Base-by-base conservation (phyloP, 2,113 vertebrate species). In the Theropithecus gelada region DNA sequence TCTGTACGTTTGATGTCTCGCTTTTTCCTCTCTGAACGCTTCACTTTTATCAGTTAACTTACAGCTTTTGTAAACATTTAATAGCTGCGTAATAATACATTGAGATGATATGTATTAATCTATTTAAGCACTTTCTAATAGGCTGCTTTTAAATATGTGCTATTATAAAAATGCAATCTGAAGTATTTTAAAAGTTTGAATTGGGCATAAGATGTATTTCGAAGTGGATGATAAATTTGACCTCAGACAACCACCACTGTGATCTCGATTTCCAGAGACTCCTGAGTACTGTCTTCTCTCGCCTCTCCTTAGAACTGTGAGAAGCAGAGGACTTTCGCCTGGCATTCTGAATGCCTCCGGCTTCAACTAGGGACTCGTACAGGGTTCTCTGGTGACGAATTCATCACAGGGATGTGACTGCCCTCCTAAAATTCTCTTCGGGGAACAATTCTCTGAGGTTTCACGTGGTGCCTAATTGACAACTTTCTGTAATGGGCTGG, bases 401-500 rank as follows among this genome's bases (percentile, higher is more conserved):
- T 91, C 90, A 96, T 98, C 93, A 45, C 72, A 61, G 93, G 78
- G 72, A 72, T 48, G 25, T 73, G 91, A 93, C 93, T 89, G 64
- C 78, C 83, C 57, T 97, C 96, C 96, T 96, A 93, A 98, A 97
- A 95, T 96, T 89, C 98, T 98, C 98, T 98, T 96, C 93, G 84
- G 98, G 97, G 97, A 98, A 95, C 96, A 88, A 93, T 98, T 97
- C 95, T 95, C 95, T 83, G 18, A 93, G 52, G 88, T 86, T 91
- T 97, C 88, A 66, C 81, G 61, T 61, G 64, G 94, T 96, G 97
- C 98, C 98, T 98, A 98, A 98, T 97, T 96, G 96, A 97, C 87
- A 97, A 96, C 96, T 97, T 97, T 97, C 98, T 98, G 97, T 97
- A 98, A 98, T 94, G 94, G 96, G 84, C 93, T 97, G 89, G 97